Conservation (phyloP, 2,797 vertebrate species). For the Huso huso region DNA sequence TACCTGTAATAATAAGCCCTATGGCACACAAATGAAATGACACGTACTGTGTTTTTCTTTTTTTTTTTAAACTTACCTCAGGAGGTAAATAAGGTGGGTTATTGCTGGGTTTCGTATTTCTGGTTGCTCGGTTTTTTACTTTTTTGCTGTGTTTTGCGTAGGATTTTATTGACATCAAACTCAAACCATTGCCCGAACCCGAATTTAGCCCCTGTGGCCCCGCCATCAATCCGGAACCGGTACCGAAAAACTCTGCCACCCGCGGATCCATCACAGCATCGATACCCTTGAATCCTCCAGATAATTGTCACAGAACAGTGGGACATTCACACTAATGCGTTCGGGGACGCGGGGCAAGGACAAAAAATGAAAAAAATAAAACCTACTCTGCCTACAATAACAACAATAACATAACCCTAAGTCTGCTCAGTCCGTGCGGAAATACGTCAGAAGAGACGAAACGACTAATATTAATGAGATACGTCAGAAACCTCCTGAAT, state of each 20-base stretch:
- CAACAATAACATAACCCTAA: no score
- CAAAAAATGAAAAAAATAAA: not conserved
- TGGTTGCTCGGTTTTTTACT: conserved; percentile 58
- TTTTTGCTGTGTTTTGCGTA: conserved; percentile 67
- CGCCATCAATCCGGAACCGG: conserved; percentile 49
- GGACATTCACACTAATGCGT: not conserved
- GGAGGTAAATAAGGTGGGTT: conserved; percentile 88
- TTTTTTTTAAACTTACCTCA: conserved; percentile 65
- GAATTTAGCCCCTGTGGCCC: conserved; percentile 36
- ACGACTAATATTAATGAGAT: no score
- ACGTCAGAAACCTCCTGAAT: no score
- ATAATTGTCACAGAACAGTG: not conserved
- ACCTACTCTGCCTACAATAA: no score
- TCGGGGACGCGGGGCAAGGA: not conserved
- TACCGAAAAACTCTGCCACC: conserved; percentile 76
- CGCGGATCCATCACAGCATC: conserved; percentile 64
- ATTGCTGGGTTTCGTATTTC: conserved; percentile 70
- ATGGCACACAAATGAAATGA: no score
- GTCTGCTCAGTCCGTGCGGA: no score
- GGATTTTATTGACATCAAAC: conserved; percentile 40
- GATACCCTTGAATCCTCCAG: conserved; percentile 2
- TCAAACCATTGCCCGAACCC: conserved; percentile 41
- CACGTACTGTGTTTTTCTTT: no score
- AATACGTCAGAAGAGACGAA: no score
- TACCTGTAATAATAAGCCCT: no score